Percentiles rank a stretch among this genome's conserved stretches.
Conservation (phyloP, 2,113 vertebrate species). For the Pithys albifrons region DNA sequence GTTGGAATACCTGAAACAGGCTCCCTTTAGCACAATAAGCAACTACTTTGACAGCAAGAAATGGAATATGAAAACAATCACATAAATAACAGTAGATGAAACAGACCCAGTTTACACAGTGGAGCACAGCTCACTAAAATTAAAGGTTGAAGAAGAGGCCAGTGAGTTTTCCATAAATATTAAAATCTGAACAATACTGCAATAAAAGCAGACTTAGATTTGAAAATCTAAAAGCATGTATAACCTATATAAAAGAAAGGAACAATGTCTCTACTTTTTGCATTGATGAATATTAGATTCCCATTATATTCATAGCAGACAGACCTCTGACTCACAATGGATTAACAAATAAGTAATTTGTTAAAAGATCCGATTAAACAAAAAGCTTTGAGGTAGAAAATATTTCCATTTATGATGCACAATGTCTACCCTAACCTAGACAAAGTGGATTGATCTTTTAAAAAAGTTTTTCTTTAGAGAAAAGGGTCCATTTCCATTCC, state of each 20-base stretch:
- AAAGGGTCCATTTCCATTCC: neutral
- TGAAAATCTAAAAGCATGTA: neutral
- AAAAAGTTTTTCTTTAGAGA: neutral
- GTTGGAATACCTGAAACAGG: neutral
- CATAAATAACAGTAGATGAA: neutral
- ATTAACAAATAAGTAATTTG: neutral
- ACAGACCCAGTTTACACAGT: neutral
- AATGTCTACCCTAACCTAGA: neutral
- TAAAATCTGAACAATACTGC: neutral
- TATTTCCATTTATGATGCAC: neutral
- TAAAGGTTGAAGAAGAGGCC: neutral
- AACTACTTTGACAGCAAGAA: neutral
- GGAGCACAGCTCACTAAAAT: neutral
- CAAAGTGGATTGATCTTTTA: accelerated
- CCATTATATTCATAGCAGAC: neutral
- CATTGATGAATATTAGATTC: neutral
- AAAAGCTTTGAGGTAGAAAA: neutral
- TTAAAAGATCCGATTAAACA: neutral
- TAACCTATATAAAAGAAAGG: neutral
- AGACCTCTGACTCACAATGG: neutral
- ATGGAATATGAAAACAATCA: neutral
- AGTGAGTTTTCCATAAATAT: neutral
- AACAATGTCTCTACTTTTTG: neutral
- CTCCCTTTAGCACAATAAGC: neutral
- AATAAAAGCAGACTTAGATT: neutral